These are phyloP conservation scores for Glomeris maerens DNA, from an alignment of 1,140 invertebrate species.

Conservation along the genomic window DNA sequence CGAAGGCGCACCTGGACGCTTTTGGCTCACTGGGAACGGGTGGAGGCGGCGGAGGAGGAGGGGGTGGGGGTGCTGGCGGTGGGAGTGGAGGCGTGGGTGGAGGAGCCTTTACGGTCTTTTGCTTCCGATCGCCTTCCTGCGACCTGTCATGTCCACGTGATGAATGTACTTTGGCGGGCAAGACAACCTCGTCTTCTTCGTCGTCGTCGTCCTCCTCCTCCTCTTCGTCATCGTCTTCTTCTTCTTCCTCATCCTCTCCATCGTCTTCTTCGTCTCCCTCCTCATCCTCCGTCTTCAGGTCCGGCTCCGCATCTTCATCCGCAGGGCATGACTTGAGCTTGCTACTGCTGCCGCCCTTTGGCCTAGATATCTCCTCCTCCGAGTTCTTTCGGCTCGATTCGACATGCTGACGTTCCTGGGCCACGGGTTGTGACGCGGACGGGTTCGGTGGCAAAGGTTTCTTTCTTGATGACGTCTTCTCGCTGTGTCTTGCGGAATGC, in stretches of 20 bases:
- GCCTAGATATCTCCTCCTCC: too few species aligned
- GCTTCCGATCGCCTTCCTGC: slow-evolving; percentile 4
- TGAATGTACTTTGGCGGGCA: slow-evolving; percentile 1
- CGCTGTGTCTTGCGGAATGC: too few species aligned
- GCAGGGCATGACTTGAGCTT: too few species aligned
- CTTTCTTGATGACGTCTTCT: too few species aligned
- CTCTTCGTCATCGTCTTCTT: slow-evolving; percentile 47
- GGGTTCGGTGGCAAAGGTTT: too few species aligned
- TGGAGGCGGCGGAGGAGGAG: slow-evolving; percentile 14
- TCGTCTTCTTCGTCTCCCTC: slow-evolving; percentile 33
- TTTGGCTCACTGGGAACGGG: too few species aligned
- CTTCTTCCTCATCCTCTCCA: slow-evolving; percentile 43
- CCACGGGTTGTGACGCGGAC: too few species aligned
- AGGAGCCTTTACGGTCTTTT: slow-evolving; percentile 9
- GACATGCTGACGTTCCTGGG: too few species aligned
- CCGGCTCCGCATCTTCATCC: too few species aligned
- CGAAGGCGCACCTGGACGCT: too few species aligned
- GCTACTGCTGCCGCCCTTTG: too few species aligned
- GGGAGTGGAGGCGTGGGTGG: slow-evolving; percentile 9
- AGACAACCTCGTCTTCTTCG: slow-evolving; percentile 32
- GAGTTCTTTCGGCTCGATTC: too few species aligned
- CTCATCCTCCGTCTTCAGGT: slow-evolving; percentile 29
- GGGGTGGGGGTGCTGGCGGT: slow-evolving; percentile 11
- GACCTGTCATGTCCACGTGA: slow-evolving; percentile 9
- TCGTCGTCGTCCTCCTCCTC: slow-evolving; percentile 38